A percentile compares a stretch with the other conserved stretches of the same genome.
Conservation (phyloP, 2,888 invertebrate species). For the Seladonia tumulorum region DNA sequence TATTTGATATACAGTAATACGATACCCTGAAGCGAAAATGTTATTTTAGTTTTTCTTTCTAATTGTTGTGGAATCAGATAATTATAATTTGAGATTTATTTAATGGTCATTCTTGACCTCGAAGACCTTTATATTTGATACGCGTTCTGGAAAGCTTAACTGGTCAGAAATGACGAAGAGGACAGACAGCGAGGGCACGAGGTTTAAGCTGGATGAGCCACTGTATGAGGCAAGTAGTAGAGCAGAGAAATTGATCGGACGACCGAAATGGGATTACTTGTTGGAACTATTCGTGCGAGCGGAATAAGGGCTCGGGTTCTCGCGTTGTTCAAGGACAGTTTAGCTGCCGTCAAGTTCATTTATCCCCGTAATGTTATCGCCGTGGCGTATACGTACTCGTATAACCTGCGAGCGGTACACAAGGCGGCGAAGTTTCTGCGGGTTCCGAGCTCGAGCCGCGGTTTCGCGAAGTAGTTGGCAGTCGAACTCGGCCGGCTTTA, state of each 20-base stretch:
- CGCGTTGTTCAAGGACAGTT: not conserved
- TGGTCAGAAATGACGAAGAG: not conserved
- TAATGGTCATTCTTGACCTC: too few species aligned
- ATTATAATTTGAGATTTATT: too few species aligned
- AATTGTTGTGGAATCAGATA: too few species aligned
- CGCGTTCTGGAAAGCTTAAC: too few species aligned
- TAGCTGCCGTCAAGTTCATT: conserved; percentile 1
- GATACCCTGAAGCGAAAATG: too few species aligned
- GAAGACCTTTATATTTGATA: too few species aligned
- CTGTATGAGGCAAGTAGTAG: not conserved
- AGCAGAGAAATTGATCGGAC: not conserved
- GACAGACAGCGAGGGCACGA: not conserved
- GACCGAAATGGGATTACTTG: not conserved
- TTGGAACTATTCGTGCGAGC: not conserved
- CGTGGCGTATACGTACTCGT: not conserved
- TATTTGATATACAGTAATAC: too few species aligned
- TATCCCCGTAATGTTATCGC: not conserved
- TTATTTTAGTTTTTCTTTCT: too few species aligned
- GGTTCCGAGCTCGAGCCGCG: conserved; percentile 23
- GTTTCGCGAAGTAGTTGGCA: conserved; percentile 26
- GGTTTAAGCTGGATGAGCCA: not conserved
- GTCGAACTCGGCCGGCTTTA: conserved; percentile 42
- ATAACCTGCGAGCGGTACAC: not conserved
- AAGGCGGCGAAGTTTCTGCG: conserved; percentile 30
- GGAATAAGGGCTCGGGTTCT: not conserved